phyloP scores from a whole-genome alignment of 2,113 vertebrate genomes.

The Mola mola region DNA sequence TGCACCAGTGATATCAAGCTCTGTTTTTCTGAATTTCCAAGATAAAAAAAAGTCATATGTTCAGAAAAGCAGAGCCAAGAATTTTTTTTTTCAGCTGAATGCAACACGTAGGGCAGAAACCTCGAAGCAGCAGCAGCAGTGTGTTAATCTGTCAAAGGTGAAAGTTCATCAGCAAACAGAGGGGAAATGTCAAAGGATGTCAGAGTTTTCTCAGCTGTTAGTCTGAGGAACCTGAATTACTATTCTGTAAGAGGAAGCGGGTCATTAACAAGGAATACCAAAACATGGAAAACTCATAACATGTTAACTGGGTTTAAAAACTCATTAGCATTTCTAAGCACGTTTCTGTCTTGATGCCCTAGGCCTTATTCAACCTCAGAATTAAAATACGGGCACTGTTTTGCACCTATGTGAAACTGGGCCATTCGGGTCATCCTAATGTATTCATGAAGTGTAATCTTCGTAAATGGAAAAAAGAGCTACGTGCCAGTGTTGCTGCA shows the following conservation, averaged over 20 bases:
- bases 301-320: slow-evolving; percentile 39
- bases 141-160: slow-evolving; percentile 18
- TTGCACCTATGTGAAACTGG: slow-evolving; percentile 64
- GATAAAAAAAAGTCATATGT: too few species aligned
- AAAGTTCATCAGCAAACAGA: slow-evolving; percentile 48
- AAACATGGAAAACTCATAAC: slow-evolving; percentile 62
- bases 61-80: too few species aligned
- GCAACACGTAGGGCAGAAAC: slow-evolving; percentile 34
- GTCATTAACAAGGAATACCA: slow-evolving; percentile 60
- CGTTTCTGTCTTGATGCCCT: slow-evolving; percentile 51
- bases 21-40: too few species aligned
- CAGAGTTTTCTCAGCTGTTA: slow-evolving; percentile 58
- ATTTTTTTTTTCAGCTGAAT: slow-evolving; percentile 30
- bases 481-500: slow-evolving; percentile 34
- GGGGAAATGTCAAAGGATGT: slow-evolving; percentile 53
- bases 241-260: slow-evolving; percentile 55
- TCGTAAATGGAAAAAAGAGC: slow-evolving; percentile 52
- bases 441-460: slow-evolving; percentile 74
- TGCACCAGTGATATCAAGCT: too few species aligned
- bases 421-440: slow-evolving; percentile 73
- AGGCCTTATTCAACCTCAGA: slow-evolving; percentile 71
- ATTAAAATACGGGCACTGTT: slow-evolving; percentile 63
- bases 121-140: slow-evolving; percentile 4
- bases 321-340: slow-evolving; percentile 49
- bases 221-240: slow-evolving; percentile 42